Conservation (phyloP, 2,888 invertebrate species). For the Hipparchia semele region DNA sequence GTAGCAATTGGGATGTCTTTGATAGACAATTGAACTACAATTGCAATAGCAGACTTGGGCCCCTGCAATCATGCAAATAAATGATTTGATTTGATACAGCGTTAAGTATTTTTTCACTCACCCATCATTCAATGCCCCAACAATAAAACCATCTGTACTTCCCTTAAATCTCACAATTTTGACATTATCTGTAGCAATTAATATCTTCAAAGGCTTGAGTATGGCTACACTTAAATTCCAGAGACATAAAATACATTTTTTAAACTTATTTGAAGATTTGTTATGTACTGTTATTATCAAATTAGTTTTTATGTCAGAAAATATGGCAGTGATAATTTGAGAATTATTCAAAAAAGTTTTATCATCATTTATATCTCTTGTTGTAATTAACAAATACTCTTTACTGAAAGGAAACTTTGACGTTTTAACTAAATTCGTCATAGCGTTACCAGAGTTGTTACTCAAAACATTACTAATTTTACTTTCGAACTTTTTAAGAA, state of each 20-base stretch:
- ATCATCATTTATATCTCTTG: constrained; percentile 47
- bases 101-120: constrained; percentile 45
- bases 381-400: constrained; percentile 58
- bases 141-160: constrained; percentile 63
- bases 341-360: constrained; percentile 54
- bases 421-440: constrained; percentile 52
- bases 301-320: constrained; percentile 63
- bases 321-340: constrained; percentile 55
- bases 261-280: constrained; percentile 44
- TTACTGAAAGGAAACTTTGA: constrained; percentile 66
- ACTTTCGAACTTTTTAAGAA: constrained; percentile 65
- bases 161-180: constrained; percentile 60
- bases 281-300: constrained; percentile 65
- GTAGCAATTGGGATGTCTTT: no score
- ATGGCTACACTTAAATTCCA: constrained; percentile 69
- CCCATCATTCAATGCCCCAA: constrained; percentile 71
- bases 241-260: constrained; percentile 61
- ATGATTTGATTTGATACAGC: no score
- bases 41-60: no score
- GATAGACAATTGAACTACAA: no score
- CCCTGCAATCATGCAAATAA: no score
- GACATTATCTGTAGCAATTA: constrained; percentile 66
- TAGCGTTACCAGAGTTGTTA: constrained; percentile 55
- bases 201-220: constrained; percentile 60
- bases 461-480: constrained; percentile 60